Evolutionary conservation across 2,113 vertebrate species (phyloP).

Genomic region (Anarrhichthys ocellatus): DNA sequence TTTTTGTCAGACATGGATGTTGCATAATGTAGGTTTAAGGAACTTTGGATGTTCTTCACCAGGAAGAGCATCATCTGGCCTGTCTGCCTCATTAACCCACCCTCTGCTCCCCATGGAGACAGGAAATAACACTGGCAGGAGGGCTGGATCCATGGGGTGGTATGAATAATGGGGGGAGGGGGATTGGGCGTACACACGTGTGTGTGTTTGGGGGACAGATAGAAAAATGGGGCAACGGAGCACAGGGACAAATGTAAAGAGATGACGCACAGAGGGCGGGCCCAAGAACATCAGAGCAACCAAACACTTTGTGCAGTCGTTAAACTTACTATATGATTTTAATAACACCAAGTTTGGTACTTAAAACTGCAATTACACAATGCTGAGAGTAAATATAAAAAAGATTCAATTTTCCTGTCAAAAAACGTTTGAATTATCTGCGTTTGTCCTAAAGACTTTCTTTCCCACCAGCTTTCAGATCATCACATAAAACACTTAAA

Average conservation of each 20-base stretch:
- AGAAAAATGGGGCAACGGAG: conserved; percentile 31
- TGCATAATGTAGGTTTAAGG: conserved; percentile 57
- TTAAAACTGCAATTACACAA: background rate
- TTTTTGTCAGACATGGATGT: conserved; percentile 1
- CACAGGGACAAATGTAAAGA: conserved; percentile 9
- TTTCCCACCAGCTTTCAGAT: background rate
- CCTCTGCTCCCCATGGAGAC: conserved; percentile 61
- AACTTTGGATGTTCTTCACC: conserved; percentile 67
- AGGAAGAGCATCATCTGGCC: conserved; percentile 75
- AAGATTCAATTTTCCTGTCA: background rate
- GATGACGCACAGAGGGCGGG: background rate
- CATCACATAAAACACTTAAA: background rate
- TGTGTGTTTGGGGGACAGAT: conserved; percentile 1
- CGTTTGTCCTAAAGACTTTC: background rate
- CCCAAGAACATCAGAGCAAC: background rate
- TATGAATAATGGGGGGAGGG: conserved; percentile 34
- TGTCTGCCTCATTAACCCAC: conserved; percentile 75
- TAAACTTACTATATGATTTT: background rate
- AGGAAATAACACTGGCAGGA: conserved; percentile 63
- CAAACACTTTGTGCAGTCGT: background rate
- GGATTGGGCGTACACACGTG: background rate
- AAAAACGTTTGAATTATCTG: background rate
- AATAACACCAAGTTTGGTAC: background rate
- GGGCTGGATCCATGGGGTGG: conserved; percentile 39
- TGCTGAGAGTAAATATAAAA: background rate